Conservation (phyloP, 2,888 invertebrate genomes). For the Mythimna lalbum region DNA sequence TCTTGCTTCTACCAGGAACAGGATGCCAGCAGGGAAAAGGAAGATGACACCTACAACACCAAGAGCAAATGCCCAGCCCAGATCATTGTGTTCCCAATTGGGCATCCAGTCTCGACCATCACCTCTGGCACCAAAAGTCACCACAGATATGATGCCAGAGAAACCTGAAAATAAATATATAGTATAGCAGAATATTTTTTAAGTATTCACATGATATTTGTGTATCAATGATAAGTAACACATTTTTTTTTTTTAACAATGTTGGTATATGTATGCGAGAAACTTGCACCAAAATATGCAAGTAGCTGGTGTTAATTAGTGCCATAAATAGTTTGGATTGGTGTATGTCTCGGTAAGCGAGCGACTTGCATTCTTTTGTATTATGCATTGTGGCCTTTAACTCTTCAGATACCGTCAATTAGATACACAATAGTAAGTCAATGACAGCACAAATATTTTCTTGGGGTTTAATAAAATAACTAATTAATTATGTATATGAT, state of each 20-base stretch:
- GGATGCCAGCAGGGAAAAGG: constrained; percentile 94
- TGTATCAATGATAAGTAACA: not conserved
- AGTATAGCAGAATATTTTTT: not conserved
- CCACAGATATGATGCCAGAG: constrained; percentile 95
- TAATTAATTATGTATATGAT: too few relatives aligned
- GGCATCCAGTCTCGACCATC: constrained; percentile 99
- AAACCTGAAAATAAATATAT: constrained; percentile 89
- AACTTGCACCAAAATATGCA: too few relatives aligned
- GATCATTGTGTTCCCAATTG: constrained; percentile 98
- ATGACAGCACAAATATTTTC: too few relatives aligned
- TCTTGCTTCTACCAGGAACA: constrained; percentile 96
- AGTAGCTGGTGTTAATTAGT: too few relatives aligned
- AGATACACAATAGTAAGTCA: too few relatives aligned
- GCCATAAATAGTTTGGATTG: too few relatives aligned
- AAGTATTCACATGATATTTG: not conserved
- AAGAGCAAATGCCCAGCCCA: constrained; percentile 98
- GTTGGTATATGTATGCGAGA: not conserved
- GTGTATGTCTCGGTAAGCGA: too few relatives aligned
- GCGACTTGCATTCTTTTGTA: too few relatives aligned
- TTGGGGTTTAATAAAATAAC: too few relatives aligned
- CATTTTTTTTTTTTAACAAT: not conserved
- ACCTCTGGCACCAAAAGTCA: constrained; percentile 97
- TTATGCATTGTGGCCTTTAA: not conserved
- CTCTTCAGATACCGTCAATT: too few relatives aligned
- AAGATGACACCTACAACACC: constrained; percentile 95